A percentile compares a stretch with the other conserved stretches of the same genome.
phyloP scores from a whole-genome alignment of 1,140 invertebrate species.

The Alviniconcha marisindica region DNA sequence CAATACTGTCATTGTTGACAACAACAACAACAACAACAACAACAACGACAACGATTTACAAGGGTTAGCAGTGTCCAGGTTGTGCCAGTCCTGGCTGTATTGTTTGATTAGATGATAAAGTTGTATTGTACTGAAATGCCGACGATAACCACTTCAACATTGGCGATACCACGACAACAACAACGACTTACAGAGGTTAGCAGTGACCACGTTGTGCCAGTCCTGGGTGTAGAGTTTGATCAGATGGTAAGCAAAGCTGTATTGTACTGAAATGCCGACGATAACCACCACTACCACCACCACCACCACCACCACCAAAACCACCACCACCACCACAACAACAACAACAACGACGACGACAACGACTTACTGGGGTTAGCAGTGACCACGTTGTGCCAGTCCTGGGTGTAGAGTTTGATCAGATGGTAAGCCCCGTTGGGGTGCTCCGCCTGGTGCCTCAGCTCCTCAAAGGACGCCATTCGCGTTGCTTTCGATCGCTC shows the following conservation, averaged over 20 bases:
- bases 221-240: constrained; percentile 24
- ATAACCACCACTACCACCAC: not conserved
- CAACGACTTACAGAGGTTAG: constrained; percentile 18
- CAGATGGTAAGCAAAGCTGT: constrained; percentile 16
- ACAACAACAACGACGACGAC: not conserved
- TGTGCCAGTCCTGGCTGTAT: no score
- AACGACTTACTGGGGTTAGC: constrained; percentile 21
- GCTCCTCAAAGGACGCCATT: not conserved
- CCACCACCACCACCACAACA: no score
- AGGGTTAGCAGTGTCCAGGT: no score
- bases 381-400: not conserved
- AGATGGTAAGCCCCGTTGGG: constrained; percentile 24
- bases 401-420: constrained; percentile 23
- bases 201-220: constrained; percentile 1
- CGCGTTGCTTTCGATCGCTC: not conserved
- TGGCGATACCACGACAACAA: no score
- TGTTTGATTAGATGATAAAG: no score
- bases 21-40: no score
- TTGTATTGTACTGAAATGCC: no score
- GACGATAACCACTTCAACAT: no score
- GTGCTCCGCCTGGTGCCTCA: not conserved
- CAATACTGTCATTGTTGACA: no score
- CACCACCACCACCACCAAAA: no score
- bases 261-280: no score
- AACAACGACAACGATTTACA: no score